A percentile compares a stretch with the other conserved stretches of the same genome.
These are phyloP conservation scores for Caenorhabditis sp. DNA, from an alignment of 2,888 invertebrate genomes.

Conservation along the genomic window DNA sequence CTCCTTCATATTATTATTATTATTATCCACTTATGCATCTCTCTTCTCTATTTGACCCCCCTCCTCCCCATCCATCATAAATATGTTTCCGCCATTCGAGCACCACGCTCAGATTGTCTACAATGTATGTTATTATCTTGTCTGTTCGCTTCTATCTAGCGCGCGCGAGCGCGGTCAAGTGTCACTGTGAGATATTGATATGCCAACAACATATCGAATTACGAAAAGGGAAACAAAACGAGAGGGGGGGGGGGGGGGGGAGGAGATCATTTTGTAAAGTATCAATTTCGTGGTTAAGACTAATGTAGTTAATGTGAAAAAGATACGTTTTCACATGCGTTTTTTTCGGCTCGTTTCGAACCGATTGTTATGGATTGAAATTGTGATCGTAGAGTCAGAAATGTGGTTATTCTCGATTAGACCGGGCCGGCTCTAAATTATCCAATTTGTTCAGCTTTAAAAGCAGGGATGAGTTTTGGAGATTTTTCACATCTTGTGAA, in stretches of 20 bases:
- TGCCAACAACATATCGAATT: slow-evolving; percentile 1
- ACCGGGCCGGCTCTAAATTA: too few relatives aligned
- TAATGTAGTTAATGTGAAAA: not conserved
- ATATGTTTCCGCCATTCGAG: not conserved
- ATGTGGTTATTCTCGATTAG: too few relatives aligned
- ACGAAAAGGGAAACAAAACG: not conserved
- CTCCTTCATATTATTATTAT: not conserved
- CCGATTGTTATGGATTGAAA: too few relatives aligned
- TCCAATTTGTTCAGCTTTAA: too few relatives aligned
- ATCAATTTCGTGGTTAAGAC: not conserved
- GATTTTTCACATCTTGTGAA: too few relatives aligned
- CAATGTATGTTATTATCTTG: slow-evolving; percentile 1
- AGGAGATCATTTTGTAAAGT: not conserved
- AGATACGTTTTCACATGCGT: not conserved
- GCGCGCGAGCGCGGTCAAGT: not conserved
- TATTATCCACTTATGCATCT: not conserved
- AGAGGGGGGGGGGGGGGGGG: too few relatives aligned
- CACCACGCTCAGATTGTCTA: not conserved
- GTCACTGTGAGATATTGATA: not conserved
- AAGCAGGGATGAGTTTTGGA: too few relatives aligned
- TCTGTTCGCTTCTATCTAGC: not conserved
- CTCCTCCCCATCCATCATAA: not conserved
- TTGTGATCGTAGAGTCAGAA: too few relatives aligned
- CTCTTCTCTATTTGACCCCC: not conserved
- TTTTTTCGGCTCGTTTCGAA: too few relatives aligned